phyloP scores from a whole-genome alignment of 2,113 vertebrate species.

The Coptodon rendalli region DNA sequence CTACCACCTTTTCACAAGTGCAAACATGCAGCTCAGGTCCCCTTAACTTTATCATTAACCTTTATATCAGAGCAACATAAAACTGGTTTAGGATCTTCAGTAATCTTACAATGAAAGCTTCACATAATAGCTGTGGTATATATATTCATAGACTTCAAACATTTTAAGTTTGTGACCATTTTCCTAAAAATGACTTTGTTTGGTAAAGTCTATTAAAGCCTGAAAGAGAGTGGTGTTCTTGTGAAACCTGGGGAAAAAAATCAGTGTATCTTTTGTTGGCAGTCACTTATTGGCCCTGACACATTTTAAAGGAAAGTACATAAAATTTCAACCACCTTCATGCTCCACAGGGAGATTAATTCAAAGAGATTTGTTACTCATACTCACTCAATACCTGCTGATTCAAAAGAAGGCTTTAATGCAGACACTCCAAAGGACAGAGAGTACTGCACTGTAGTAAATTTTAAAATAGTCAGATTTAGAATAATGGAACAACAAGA shows the following conservation, averaged over 20 bases:
- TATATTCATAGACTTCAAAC: background rate
- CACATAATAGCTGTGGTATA: background rate
- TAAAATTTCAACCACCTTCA: background rate
- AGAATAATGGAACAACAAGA: background rate
- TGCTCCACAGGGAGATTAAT: background rate
- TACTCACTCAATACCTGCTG: background rate
- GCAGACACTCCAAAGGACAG: background rate
- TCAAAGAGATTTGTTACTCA: background rate
- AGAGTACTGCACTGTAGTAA: background rate
- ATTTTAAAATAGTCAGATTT: background rate
- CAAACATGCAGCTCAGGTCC: background rate
- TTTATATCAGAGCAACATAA: background rate
- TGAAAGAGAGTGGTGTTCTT: background rate
- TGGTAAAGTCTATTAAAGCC: background rate
- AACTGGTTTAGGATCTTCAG: background rate
- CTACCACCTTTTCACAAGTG: background rate
- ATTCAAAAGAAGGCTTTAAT: background rate
- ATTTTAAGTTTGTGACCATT: background rate
- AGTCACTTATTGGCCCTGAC: background rate
- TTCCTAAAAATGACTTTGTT: background rate
- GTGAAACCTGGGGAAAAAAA: background rate
- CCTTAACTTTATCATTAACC: background rate
- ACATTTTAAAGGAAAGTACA: background rate
- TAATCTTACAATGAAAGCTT: background rate
- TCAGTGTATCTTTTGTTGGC: background rate